These are phyloP conservation scores for Chinchilla lanigera DNA, from an alignment of 2,113 vertebrate genomes.

Conservation along the genomic window DNA sequence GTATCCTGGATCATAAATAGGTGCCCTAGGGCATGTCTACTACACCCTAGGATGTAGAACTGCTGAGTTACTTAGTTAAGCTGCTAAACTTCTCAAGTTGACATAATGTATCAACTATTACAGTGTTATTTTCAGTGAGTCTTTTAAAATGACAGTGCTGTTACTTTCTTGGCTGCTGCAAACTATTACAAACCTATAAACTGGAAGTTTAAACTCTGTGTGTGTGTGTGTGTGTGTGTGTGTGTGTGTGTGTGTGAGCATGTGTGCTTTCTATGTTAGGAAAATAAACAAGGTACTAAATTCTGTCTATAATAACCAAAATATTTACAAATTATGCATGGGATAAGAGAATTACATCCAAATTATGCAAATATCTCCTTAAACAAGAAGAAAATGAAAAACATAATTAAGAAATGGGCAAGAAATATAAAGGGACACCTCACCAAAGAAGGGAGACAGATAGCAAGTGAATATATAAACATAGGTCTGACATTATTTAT, in stretches of 20 bases:
- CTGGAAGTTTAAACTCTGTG: not conserved
- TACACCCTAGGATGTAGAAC: not conserved
- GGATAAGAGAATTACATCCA: not conserved
- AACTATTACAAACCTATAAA: conserved; percentile 89
- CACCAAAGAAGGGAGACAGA: not conserved
- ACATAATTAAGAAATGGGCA: not conserved
- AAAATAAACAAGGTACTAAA: not conserved
- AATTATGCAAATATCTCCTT: not conserved
- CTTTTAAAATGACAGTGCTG: conserved; percentile 93
- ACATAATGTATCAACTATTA: not conserved
- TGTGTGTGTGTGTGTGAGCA: no score
- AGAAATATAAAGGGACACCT: not conserved
- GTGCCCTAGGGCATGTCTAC: not conserved
- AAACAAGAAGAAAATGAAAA: not conserved
- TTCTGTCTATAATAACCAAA: not conserved
- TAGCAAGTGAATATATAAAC: not conserved
- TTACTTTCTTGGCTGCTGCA: conserved; percentile 91
- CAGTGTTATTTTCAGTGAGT: conserved; percentile 90
- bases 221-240: not conserved
- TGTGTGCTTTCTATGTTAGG: not conserved
- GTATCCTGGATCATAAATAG: not conserved
- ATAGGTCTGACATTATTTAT: not conserved
- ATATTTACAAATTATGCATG: not conserved
- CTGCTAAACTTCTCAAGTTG: not conserved
- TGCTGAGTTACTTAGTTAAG: not conserved